Evolutionary conservation across 2,888 invertebrate species (phyloP), one percentile per base, ranked within the genome.

Genomic region (Acrocyrtus sp.): DNA sequence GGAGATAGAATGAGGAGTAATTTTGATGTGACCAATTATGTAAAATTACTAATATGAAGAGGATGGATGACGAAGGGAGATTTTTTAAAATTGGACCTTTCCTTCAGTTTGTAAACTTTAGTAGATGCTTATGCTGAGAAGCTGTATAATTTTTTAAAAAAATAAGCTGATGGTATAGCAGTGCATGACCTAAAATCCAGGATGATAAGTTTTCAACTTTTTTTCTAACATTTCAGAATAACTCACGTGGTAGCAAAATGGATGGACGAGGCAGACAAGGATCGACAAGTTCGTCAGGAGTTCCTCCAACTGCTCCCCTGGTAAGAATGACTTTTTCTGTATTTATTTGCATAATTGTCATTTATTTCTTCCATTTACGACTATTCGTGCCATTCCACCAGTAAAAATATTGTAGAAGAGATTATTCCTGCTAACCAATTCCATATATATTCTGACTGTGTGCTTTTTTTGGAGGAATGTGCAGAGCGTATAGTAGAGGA

Each of bases 201-300:
- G n/a, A n/a, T n/a, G n/a, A n/a, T n/a, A n/a, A n/a, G n/a, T n/a
- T n/a, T n/a, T n/a, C n/a, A n/a, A n/a, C 50, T 50, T 48, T 61
- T 57, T 69, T 43, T 39, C 57, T 47, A 67, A 51, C 58, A 29
- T 62, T 68, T 29, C 69, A 77, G 79, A 70, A 63, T n/a, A 74
- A 76, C 74, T 45, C 73, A 67, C 77, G 74, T 54, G 72, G 72
- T 51, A 56, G 22, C 27, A 78, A 79, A 51, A 79, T 79, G 79
- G 79, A 79, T 72, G 75, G 75, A 56, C 67, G 78, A 75, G 73
- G 76, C 34, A 67, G 78, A 67, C 77, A 79, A 61, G 74, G 72
- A 56, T 67, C 76, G 12, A 73, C 62, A 19, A 74, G 75, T 51
- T 75, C 76, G 24, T 68, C 67, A 15, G 76, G 76, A 65, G 66